Evolutionary conservation across 2,888 invertebrate species (phyloP).

Genomic region (Conops quadrifasciatus): DNA sequence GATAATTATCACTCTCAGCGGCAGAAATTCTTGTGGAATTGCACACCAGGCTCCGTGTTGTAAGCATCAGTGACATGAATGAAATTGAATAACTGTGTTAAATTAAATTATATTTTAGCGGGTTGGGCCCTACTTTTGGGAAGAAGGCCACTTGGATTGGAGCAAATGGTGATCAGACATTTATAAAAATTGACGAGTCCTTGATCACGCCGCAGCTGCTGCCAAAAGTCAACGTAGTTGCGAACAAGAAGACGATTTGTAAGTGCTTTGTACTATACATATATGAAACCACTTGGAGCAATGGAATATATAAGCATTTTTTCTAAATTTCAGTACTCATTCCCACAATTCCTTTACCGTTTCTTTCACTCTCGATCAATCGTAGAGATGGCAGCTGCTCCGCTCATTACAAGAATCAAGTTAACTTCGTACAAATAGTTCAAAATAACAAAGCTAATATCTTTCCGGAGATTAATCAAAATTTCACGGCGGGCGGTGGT

Average conservation of each 20-base stretch:
- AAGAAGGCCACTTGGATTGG: conserved; percentile 92
- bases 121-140: conserved; percentile 82
- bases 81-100: conserved; percentile 8
- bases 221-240: conserved; percentile 86
- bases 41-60: conserved; percentile 64
- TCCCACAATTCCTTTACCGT: conserved; percentile 81
- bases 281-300: not conserved
- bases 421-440: conserved; percentile 78
- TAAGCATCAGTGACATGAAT: conserved; percentile 46
- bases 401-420: conserved; percentile 85
- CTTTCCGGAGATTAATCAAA: conserved; percentile 61
- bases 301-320: not conserved
- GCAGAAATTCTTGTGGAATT: conserved; percentile 65
- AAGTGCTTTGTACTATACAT: conserved; percentile 57
- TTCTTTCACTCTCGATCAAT: conserved; percentile 89
- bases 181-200: conserved; percentile 89
- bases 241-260: conserved; percentile 86
- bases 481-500: conserved; percentile 50
- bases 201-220: conserved; percentile 91
- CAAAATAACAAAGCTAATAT: conserved; percentile 67
- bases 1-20: conserved; percentile 57
- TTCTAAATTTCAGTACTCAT: conserved; percentile 73
- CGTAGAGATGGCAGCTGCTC: conserved; percentile 88
- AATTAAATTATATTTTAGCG: conserved; percentile 59
- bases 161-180: conserved; percentile 96